phyloP scores from a whole-genome alignment of 2,888 invertebrate species.

The Microctonus hyperodae region DNA sequence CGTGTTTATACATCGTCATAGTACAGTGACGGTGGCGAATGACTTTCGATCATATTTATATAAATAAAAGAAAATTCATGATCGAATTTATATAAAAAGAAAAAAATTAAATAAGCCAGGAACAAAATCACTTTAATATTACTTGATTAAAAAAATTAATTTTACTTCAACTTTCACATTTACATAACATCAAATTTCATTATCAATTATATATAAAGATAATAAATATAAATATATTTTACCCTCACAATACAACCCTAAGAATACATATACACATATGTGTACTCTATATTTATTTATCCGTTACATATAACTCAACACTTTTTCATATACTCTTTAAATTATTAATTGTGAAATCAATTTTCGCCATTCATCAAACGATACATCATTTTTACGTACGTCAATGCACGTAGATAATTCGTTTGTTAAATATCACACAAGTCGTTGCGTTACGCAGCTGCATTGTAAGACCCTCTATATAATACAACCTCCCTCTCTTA shows the following conservation, averaged over 20 bases:
- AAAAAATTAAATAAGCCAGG: background rate
- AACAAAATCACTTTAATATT: no score
- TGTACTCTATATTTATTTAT: no score
- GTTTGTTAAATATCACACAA: background rate
- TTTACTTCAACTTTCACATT: no score
- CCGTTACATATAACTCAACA: no score
- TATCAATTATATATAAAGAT: no score
- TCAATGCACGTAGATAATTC: constrained; percentile 4
- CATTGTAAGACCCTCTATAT: background rate
- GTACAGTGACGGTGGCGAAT: constrained; percentile 41
- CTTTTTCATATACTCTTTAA: background rate
- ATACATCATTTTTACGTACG: constrained; percentile 16
- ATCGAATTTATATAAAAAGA: constrained; percentile 5
- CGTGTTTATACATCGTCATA: constrained; percentile 31
- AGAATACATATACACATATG: no score
- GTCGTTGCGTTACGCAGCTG: constrained; percentile 17
- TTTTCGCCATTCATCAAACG: background rate
- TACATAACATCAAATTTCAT: no score
- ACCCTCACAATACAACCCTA: no score
- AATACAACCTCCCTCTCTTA: background rate
- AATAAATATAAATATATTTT: no score
- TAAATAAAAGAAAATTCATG: constrained; percentile 34
- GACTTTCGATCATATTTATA: constrained; percentile 50
- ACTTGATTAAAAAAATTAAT: no score
- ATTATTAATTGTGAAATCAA: background rate